Base-by-base conservation (phyloP, 2,888 invertebrate species). In the Chymomyza procnemis region DNA sequence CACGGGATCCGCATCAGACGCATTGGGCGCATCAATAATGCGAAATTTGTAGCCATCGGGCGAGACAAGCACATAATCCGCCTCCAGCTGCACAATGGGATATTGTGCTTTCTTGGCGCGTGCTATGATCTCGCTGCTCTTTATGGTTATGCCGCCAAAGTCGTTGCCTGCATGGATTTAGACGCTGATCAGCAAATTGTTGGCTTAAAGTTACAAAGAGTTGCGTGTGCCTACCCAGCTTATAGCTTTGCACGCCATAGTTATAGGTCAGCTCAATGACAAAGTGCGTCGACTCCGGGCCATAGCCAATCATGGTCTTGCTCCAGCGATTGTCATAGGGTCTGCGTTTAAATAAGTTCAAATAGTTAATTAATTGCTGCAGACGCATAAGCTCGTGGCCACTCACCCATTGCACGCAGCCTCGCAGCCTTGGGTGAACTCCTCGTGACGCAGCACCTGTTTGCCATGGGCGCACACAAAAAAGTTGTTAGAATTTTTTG, bases 281-380 rank as follows among this genome's bases (percentile, higher is more conserved):
- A 92, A 99, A 99, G 91, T 99, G 96, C 62, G 94, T 93, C 82
- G 97, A 96, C 92, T 99, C 99, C 0, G 96, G 95, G 0, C 99
- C 99, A 91, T 98, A 99, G 1, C 99, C 99, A 56, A 99, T 94
- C 99, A 99, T 99, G 0, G 99, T 99, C 92, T 99, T 99, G 89
- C 98, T 98, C 99, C 99, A 99, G 79, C 97, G 95, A 85, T 97
- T 98, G 84, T 96, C 97, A 88, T 99, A 99, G 0, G 98, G 98
- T n/a, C 98, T 98, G 89, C n/a, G n/a, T n/a, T n/a, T n/a, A n/a
- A n/a, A n/a, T n/a, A n/a, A n/a, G n/a, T n/a, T n/a, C n/a, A n/a
- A n/a, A n/a, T n/a, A n/a, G n/a, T n/a, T n/a, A n/a, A n/a, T n/a
- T n/a, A n/a, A n/a, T n/a, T n/a, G n/a, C n/a, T n/a, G n/a, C n/a